Conservation (phyloP, 2,888 invertebrate species). For the Campopleginae sp. region DNA sequence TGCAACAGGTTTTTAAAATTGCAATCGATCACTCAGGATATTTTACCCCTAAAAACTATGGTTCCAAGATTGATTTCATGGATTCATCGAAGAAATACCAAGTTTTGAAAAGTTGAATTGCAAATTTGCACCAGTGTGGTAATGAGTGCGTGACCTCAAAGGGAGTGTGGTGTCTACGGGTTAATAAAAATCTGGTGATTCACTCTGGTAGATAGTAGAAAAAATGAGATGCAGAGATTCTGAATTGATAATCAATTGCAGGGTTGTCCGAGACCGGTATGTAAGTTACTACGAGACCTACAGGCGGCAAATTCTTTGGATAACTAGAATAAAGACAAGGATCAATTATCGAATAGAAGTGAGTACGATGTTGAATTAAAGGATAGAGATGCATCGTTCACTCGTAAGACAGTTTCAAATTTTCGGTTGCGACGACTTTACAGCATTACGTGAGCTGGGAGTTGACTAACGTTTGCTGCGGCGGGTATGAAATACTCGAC, state of each 20-base stretch:
- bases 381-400: not conserved
- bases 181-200: not conserved
- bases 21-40: no score
- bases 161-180: no score
- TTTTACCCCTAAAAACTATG: no score
- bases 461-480: not conserved
- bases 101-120: no score
- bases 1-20: no score
- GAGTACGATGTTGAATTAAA: not conserved
- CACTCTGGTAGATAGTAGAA: not conserved
- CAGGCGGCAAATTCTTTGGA: not conserved
- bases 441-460: conserved; percentile 12
- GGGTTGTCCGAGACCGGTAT: not conserved
- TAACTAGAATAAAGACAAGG: not conserved
- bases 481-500: not conserved
- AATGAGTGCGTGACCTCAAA: no score
- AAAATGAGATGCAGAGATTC: not conserved
- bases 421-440: not conserved
- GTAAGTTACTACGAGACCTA: not conserved
- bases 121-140: no score
- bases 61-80: no score
- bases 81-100: no score
- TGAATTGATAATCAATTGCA: not conserved
- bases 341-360: not conserved
- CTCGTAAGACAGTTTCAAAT: not conserved